Evolutionary conservation across 1,140 invertebrate genomes (phyloP).

Genomic region (Copidosoma floridanum): DNA sequence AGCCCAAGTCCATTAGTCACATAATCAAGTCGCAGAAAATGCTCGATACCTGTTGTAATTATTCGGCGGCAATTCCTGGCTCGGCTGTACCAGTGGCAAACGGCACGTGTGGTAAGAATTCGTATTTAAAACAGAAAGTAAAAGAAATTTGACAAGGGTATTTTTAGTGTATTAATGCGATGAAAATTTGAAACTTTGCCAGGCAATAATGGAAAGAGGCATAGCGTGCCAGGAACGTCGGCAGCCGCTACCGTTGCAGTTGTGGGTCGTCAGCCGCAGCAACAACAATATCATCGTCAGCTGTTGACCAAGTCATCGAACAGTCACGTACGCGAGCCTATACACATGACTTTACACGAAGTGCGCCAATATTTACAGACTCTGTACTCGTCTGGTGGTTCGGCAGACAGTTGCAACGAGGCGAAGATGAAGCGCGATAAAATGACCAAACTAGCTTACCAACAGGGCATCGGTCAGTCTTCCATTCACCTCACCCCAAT

Average conservation of each 20-base stretch:
- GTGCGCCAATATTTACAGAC: slow-evolving; percentile 79
- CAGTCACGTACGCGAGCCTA: slow-evolving; percentile 61
- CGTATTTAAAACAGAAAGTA: too few relatives aligned
- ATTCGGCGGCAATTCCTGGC: slow-evolving; percentile 40
- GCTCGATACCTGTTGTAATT: slow-evolving; percentile 58
- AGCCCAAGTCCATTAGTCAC: slow-evolving; percentile 45
- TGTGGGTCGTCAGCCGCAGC: slow-evolving; percentile 25
- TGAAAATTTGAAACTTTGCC: background rate
- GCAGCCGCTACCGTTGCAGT: slow-evolving; percentile 32
- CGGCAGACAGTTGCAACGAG: slow-evolving; percentile 49
- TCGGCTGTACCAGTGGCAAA: background rate
- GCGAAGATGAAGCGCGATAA: slow-evolving; percentile 53
- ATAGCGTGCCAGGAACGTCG: slow-evolving; percentile 61
- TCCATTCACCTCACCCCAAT: slow-evolving; percentile 45
- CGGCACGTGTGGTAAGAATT: slow-evolving; percentile 6
- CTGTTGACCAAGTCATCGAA: background rate
- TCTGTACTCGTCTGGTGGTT: slow-evolving; percentile 68
- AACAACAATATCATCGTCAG: slow-evolving; percentile 6
- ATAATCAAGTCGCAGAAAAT: slow-evolving; percentile 52
- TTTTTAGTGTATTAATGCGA: background rate
- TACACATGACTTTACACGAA: slow-evolving; percentile 83
- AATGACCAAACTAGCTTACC: slow-evolving; percentile 29
- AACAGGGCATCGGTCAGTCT: slow-evolving; percentile 34
- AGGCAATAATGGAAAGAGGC: slow-evolving; percentile 55
- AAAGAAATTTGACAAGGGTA: too few relatives aligned